Base-by-base conservation (phyloP, 2,113 vertebrate genomes). In the Miniopterus natalensis region DNA sequence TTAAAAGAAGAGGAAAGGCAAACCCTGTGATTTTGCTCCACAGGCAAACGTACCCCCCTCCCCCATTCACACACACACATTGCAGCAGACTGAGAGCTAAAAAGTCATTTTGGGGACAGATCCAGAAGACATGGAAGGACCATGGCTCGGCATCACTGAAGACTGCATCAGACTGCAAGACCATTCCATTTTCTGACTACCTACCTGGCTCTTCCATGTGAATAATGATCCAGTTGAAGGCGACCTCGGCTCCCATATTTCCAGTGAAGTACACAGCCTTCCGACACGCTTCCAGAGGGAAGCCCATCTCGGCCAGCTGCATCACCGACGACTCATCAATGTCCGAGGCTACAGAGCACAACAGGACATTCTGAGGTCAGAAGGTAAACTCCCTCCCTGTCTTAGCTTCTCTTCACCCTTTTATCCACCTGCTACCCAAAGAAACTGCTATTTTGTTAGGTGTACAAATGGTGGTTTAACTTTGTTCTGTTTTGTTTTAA, bases 201-300 rank as follows among this genome's bases (percentile, higher is more conserved):
- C 98, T 98, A 99, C 99, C 99, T 78, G 99, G 99, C 92, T 99
- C 99, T 96, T 99, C 99, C 99, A 99, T 99, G 97, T 99, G 99
- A n/a, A 99, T 99, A 97, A 99, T 99, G 97, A 99, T 99, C 99
- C 99, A 99, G 99, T 99, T 99, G 98, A 99, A 99, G 97, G 99
- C 99, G 71, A 99, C 99, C 98, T 99, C 99, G 0, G 99, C 99
- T 42, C 99, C 99, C 99, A 99, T 98, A 97, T 99, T 99, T 95
- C 99, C 99, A 11, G 99, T 99, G 84, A 99, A 99, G 98, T 99
- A 99, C 68, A 99, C 99, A 0, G 99, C 99, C 97, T 99, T 99
- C 97, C 99, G 99, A 96, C 99, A 99, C 0, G 99, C 99, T 98
- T 99, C 99, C 80, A 99, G 94, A 2, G 99, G 99, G 92, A 99